These are phyloP conservation scores for Lasioglossum vierecki DNA, from an alignment of 2,888 invertebrate genomes.

Conservation along the genomic window DNA sequence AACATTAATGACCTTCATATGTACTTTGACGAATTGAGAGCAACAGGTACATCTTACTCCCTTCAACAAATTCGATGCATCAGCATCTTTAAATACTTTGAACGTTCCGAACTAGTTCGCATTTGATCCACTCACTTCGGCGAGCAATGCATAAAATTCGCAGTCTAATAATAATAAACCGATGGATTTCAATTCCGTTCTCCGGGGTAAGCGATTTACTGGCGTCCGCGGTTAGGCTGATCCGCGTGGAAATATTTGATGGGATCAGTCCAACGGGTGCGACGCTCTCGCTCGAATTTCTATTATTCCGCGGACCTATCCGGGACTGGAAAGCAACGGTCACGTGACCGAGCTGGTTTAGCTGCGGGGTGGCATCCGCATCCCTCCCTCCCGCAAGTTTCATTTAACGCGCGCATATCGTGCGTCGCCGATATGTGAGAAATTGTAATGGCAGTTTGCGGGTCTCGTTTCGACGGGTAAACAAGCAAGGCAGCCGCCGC, in stretches of 20 bases:
- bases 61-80: too few species aligned
- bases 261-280: background rate
- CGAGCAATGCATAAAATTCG: background rate
- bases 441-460: conserved; percentile 43
- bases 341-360: background rate
- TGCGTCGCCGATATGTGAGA: conserved; percentile 27
- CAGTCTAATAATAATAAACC: background rate
- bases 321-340: background rate
- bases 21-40: too few species aligned
- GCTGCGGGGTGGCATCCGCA: background rate
- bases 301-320: conserved; percentile 13
- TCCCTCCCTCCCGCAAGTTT: conserved; percentile 1
- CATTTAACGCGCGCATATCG: conserved; percentile 14
- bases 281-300: conserved; percentile 37
- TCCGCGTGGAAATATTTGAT: conserved; percentile 16
- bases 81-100: background rate
- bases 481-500: conserved; percentile 17
- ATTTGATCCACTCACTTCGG: background rate
- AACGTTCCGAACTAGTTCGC: background rate
- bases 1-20: too few species aligned
- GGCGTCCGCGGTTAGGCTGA: background rate
- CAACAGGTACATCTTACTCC: too few species aligned
- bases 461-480: conserved; percentile 33
- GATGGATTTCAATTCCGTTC: background rate
- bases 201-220: background rate